Evolutionary conservation across 37 sponge, comb jelly and placozoan species (phyloP).

Genomic region (Eunapius fragilis): DNA sequence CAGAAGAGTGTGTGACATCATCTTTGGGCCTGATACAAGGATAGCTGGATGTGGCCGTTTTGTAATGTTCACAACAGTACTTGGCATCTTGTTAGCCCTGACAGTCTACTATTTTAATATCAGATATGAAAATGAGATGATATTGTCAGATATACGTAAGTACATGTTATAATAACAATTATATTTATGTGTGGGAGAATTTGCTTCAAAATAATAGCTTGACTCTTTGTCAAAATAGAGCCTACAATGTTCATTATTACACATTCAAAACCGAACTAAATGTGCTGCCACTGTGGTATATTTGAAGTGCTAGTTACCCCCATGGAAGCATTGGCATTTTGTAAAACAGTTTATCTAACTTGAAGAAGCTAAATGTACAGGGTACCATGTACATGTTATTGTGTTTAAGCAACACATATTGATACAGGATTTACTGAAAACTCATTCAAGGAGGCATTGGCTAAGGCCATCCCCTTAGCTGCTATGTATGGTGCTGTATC

Average conservation of each 20-base stretch:
- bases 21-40: neutral
- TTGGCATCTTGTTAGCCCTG: conserved; percentile 16
- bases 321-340: too few species aligned
- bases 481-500: conserved; percentile 31
- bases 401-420: neutral
- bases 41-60: neutral
- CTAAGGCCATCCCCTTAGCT: neutral
- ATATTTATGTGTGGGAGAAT: neutral
- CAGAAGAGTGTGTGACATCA: neutral
- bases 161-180: too few species aligned
- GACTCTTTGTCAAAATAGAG: too few species aligned
- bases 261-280: too few species aligned
- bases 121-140: conserved; percentile 15
- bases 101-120: conserved; percentile 52
- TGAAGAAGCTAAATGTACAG: too few species aligned
- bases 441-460: conserved; percentile 11
- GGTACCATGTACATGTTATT: too few species aligned
- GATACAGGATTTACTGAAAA: conserved; percentile 38
- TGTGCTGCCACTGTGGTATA: too few species aligned
- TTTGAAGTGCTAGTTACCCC: too few species aligned
- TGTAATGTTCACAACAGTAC: conserved; percentile 30
- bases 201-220: too few species aligned
- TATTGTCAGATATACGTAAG: conserved; percentile 43
- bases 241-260: too few species aligned
- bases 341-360: too few species aligned